phyloP scores from a whole-genome alignment of 2,888 invertebrate species.

The Caenorhabditis sp. region DNA sequence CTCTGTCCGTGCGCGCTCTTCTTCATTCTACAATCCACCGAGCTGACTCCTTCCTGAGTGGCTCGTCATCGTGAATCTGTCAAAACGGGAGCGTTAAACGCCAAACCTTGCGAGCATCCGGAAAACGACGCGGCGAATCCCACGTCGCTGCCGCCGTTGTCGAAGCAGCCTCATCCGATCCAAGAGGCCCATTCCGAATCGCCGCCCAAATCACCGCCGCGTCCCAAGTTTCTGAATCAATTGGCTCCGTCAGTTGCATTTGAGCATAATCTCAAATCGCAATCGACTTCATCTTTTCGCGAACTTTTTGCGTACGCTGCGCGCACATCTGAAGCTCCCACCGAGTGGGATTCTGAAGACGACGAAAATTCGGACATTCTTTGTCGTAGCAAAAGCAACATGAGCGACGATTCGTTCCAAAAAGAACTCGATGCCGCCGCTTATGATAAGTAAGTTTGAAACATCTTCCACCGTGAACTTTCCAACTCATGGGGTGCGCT shows the following conservation, averaged over 20 bases:
- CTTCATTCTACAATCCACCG: constrained; percentile 4
- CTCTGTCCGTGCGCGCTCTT: constrained; percentile 7
- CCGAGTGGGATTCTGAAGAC: constrained; percentile 43
- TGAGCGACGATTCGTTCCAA: constrained; percentile 55
- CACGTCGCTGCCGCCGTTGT: constrained; percentile 1
- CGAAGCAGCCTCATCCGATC: neutral
- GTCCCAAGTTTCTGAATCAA: constrained; percentile 17
- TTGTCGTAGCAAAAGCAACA: constrained; percentile 26
- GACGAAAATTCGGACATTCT: constrained; percentile 26
- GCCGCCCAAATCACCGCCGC: neutral
- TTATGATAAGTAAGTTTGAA: constrained; percentile 61
- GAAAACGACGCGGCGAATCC: constrained; percentile 19
- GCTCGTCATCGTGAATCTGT: constrained; percentile 12
- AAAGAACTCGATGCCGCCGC: constrained; percentile 55
- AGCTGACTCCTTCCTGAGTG: constrained; percentile 6
- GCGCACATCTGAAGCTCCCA: constrained; percentile 7
- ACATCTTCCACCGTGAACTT: neutral
- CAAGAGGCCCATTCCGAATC: constrained; percentile 9
- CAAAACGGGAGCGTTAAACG: constrained; percentile 52
- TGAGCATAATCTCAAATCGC: constrained; percentile 10
- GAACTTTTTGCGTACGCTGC: constrained; percentile 43
- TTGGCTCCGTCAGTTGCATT: constrained; percentile 25
- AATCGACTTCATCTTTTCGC: constrained; percentile 45
- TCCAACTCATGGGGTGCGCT: neutral
- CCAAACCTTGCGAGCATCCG: constrained; percentile 45